These are phyloP conservation scores for Cyanocitta stelleri DNA, from an alignment of 2,113 vertebrate genomes.

Conservation along the genomic window DNA sequence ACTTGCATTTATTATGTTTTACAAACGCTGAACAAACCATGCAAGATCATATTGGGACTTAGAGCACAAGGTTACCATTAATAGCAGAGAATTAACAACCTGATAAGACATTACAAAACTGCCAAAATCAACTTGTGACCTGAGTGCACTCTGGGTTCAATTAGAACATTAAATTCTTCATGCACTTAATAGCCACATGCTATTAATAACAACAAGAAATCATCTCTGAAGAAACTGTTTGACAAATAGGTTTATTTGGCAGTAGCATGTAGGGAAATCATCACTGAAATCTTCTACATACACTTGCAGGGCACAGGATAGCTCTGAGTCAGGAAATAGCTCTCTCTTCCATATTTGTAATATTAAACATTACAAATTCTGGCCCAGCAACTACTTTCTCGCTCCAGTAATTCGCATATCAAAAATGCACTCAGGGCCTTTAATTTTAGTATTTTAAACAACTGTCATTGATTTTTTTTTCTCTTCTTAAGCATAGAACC, in stretches of 20 bases:
- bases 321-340: neutral
- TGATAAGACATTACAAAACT: slow-evolving; percentile 1
- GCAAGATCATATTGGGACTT: neutral
- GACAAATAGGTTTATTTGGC: neutral
- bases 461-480: neutral
- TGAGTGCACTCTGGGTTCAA: neutral
- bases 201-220: neutral
- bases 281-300: neutral
- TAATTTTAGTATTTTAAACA: neutral
- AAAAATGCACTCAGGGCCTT: neutral
- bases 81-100: neutral
- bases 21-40: neutral
- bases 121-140: neutral
- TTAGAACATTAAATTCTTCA: neutral
- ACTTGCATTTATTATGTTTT: neutral
- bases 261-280: neutral
- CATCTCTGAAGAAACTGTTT: neutral
- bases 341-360: neutral
- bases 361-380: neutral
- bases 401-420: neutral
- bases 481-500: neutral
- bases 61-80: neutral
- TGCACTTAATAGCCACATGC: neutral
- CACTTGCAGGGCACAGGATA: neutral
- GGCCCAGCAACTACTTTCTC: neutral